phyloP scores from a whole-genome alignment of 2,888 invertebrate genomes.

The Tinea pellionella region DNA sequence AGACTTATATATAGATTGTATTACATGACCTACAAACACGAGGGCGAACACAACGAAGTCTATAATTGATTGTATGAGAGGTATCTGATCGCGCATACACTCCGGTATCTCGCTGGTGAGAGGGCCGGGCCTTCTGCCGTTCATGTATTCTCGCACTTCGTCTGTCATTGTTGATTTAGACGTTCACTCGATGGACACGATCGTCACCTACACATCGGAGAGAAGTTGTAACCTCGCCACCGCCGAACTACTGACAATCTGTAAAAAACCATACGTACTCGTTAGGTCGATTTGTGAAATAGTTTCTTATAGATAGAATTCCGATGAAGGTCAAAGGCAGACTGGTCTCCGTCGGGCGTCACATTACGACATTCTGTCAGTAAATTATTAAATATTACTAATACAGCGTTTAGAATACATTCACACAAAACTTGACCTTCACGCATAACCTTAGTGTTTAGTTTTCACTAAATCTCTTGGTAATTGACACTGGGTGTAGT shows the following conservation, averaged over 20 bases:
- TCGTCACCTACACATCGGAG: background rate
- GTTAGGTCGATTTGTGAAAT: background rate
- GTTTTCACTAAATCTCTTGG: constrained; percentile 2
- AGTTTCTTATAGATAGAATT: background rate
- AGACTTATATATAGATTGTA: constrained; percentile 71
- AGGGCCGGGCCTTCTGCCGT: constrained; percentile 52
- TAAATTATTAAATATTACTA: constrained; percentile 12
- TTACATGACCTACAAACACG: constrained; percentile 51
- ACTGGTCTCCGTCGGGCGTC: background rate
- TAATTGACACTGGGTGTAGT: background rate
- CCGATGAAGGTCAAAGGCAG: constrained; percentile 1
- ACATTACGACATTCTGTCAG: background rate
- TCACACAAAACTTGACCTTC: constrained; percentile 11
- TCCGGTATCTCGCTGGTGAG: constrained; percentile 59
- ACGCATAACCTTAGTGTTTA: background rate
- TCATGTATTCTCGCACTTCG: constrained; percentile 53
- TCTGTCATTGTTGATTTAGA: constrained; percentile 26
- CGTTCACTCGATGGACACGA: constrained; percentile 3
- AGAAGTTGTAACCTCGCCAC: background rate
- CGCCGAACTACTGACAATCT: background rate
- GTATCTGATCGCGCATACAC: constrained; percentile 59
- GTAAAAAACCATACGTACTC: background rate
- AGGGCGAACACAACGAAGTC: constrained; percentile 70
- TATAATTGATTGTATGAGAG: constrained; percentile 63
- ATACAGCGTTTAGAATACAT: constrained; percentile 7